These are phyloP conservation scores for Brevimyrus niger DNA, from an alignment of 2,113 vertebrate genomes.

Conservation along the genomic window DNA sequence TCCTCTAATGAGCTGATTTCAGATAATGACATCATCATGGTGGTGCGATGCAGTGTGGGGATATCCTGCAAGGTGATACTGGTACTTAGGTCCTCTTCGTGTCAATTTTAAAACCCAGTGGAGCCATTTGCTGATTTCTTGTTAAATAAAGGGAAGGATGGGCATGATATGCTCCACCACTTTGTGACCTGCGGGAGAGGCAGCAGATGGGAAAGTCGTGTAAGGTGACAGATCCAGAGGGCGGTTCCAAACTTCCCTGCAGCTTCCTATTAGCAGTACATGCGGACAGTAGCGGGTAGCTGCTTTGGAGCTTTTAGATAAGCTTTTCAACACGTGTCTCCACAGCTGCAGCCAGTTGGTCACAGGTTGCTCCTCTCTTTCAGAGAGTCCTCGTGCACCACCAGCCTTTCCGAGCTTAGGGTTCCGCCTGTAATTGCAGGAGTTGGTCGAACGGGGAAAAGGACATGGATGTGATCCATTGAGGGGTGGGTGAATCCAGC, in stretches of 20 bases:
- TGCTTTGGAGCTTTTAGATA: background rate
- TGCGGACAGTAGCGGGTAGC: background rate
- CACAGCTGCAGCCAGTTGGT: background rate
- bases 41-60: background rate
- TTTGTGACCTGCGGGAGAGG: background rate
- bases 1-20: background rate
- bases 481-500: background rate
- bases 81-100: background rate
- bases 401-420: background rate
- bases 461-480: background rate
- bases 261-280: background rate
- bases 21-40: background rate
- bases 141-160: background rate
- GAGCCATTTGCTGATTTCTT: background rate
- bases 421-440: background rate
- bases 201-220: background rate
- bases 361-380: background rate
- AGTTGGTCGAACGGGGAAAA: background rate
- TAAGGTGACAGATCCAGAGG: background rate
- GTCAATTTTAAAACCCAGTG: background rate
- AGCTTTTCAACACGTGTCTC: background rate
- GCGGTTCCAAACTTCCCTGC: background rate
- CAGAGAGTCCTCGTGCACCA: background rate
- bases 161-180: background rate
- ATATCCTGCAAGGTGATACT: background rate